These are phyloP conservation scores for Protobothrops flavoviridis DNA, from an alignment of 2,113 vertebrate species.

Conservation along the genomic window DNA sequence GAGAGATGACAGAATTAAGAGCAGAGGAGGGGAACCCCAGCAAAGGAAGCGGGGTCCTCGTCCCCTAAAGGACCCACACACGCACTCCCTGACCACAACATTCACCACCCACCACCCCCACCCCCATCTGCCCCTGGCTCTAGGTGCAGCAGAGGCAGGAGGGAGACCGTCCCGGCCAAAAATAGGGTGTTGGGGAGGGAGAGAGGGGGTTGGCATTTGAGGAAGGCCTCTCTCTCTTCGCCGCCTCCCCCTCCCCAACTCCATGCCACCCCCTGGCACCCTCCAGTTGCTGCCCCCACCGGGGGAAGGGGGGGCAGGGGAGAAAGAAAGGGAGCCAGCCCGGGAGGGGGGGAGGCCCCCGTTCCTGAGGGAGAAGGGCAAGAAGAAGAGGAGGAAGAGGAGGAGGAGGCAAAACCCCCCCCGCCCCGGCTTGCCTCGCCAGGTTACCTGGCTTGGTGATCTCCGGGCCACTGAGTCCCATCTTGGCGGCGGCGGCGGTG, in stretches of 20 bases:
- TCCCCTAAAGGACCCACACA: neutral
- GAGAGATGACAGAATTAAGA: constrained; percentile 50
- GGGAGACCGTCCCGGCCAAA: constrained; percentile 55
- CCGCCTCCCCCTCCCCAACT: neutral
- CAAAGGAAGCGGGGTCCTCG: neutral
- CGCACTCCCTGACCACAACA: neutral
- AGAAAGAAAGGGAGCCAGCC: constrained; percentile 35
- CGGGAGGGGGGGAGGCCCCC: neutral
- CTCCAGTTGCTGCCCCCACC: constrained; percentile 67
- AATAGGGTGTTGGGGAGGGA: constrained; percentile 35
- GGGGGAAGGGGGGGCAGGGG: constrained; percentile 42
- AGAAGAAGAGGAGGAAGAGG: constrained; percentile 48
- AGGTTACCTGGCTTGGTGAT: constrained; percentile 82
- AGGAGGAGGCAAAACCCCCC: constrained; percentile 52
- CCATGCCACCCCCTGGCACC: constrained; percentile 54
- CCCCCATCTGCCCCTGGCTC: constrained; percentile 48
- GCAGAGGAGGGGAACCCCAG: constrained; percentile 8
- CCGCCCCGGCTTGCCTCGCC: constrained; percentile 5
- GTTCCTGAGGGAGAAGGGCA: constrained; percentile 37
- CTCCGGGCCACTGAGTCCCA: constrained; percentile 82
- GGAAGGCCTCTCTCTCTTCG: neutral
- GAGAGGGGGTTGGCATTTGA: neutral
- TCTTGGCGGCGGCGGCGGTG: constrained; percentile 59
- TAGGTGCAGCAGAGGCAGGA: constrained; percentile 52
- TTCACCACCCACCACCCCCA: neutral